Base-by-base conservation (phyloP, 2,113 vertebrate genomes). In the Sturnus vulgaris region DNA sequence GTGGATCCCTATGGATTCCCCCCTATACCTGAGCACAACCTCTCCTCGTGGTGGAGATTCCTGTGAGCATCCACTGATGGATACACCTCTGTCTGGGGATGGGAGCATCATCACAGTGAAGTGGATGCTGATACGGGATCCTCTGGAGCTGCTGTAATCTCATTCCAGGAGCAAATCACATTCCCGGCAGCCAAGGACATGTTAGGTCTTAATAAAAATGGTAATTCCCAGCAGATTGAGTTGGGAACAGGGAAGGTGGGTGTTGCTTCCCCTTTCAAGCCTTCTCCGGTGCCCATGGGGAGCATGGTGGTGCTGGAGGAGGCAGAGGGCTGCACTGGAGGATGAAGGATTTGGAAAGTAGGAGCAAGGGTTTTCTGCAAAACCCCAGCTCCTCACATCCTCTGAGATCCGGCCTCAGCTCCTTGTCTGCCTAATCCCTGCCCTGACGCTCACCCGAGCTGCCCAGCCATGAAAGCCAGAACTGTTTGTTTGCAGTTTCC, bases 401-500 rank as follows among this genome's bases (percentile, higher is more conserved):
- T 60, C 61, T 46, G 50, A 70, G 71, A 82, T 70, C 20, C 0
- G 0, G 39, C 66, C 40, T 65, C 28, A 0, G 22, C 64, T 94
- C 68, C 86, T 78, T 9, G 12, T 64, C 64, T 7, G 12, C 60
- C 55, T 7, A 8, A 80, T 93, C 77, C 68, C 52, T 96, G 88
- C 55, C 83, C 86, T 2, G 40, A 60, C 0, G 13, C 65, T 97
- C 37, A 49, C 82, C 92, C 9, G 20, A 93, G 42, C 35, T 5
- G 2, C 49, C 80, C 77, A 77, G 92, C 75, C 83, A 60, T 2
- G n/a, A 88, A 90, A 96, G 83, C 61, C 76, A 86, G 91, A 91
- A 85, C 90, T 95, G 90, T 96, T 96, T 96, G 93, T 94, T 96
- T 96, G 77, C 85, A 75, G 92, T 97, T 97, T 97, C 96, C 90